phyloP scores from a whole-genome alignment of 1,140 invertebrate species.

The Arctopsyche grandis region DNA sequence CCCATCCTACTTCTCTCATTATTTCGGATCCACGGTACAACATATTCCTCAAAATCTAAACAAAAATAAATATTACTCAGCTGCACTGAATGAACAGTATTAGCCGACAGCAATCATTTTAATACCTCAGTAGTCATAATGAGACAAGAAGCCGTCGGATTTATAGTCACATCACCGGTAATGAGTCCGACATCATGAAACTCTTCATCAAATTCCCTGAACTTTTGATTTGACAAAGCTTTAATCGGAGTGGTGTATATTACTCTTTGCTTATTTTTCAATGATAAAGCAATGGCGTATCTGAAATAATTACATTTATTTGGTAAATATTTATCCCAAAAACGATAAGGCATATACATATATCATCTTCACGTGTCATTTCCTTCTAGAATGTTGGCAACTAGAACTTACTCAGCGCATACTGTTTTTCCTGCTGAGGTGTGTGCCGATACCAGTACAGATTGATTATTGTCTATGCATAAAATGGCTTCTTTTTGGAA shows the following conservation, averaged over 20 bases:
- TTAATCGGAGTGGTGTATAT: constrained; percentile 99
- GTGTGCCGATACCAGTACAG: constrained; percentile 97
- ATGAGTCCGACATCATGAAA: constrained; percentile 98
- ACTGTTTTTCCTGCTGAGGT: constrained; percentile 99
- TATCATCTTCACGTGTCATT: constrained; percentile 20
- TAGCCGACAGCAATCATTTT: not conserved
- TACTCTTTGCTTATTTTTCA: constrained; percentile 83
- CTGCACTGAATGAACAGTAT: not conserved
- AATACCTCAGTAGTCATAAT: constrained; percentile 99
- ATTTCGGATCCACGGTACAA: constrained; percentile 97
- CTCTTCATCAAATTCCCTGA: constrained; percentile 97
- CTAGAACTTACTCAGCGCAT: constrained; percentile 96
- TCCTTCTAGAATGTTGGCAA: constrained; percentile 38
- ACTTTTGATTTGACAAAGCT: constrained; percentile 99
- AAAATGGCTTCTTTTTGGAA: constrained; percentile 98
- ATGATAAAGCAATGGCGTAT: constrained; percentile 77
- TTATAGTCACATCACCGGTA: constrained; percentile 99
- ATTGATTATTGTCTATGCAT: constrained; percentile 98
- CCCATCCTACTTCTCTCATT: constrained; percentile 99
- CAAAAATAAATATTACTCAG: not conserved
- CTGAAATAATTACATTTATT: constrained; percentile 61
- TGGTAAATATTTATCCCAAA: not conserved
- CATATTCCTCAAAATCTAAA: constrained; percentile 96
- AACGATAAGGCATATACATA: constrained; percentile 28
- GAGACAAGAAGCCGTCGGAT: constrained; percentile 95